phyloP scores from a whole-genome alignment of 1,140 invertebrate genomes.

The Diorhabda sublineata region DNA sequence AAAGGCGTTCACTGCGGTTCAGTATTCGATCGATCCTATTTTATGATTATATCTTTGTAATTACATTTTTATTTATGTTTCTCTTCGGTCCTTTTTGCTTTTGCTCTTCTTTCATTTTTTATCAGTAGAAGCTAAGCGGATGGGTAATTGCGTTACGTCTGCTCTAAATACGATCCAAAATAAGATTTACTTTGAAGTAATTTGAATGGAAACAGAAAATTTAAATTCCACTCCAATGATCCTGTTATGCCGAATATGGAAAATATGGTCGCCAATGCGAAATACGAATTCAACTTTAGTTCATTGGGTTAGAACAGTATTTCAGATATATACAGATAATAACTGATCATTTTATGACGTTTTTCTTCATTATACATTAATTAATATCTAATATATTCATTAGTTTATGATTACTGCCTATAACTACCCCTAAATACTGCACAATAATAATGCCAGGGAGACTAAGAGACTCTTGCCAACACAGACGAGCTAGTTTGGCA shows the following conservation, averaged over 20 bases:
- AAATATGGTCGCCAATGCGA: constrained; percentile 4
- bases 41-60: constrained; percentile 39
- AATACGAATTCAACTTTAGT: background rate
- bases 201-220: constrained; percentile 18
- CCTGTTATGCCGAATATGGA: background rate
- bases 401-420: too few relatives aligned
- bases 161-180: constrained; percentile 14
- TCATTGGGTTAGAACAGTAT: too few relatives aligned
- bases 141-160: constrained; percentile 17
- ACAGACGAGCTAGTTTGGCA: too few relatives aligned
- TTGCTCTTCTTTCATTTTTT: constrained; percentile 3
- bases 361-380: too few relatives aligned
- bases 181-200: constrained; percentile 9
- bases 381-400: too few relatives aligned
- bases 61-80: constrained; percentile 41
- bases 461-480: too few relatives aligned
- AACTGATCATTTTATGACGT: too few relatives aligned
- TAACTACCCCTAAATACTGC: too few relatives aligned
- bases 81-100: constrained; percentile 9
- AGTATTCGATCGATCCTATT: constrained; percentile 33
- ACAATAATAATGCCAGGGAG: too few relatives aligned
- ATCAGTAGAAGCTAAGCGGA: constrained; percentile 10
- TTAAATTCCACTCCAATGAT: constrained; percentile 3
- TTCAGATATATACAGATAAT: too few relatives aligned
- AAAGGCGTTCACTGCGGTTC: constrained; percentile 10